Evolutionary conservation across 2,113 vertebrate genomes (phyloP).

Genomic region (Microcebus ravelobensis): DNA sequence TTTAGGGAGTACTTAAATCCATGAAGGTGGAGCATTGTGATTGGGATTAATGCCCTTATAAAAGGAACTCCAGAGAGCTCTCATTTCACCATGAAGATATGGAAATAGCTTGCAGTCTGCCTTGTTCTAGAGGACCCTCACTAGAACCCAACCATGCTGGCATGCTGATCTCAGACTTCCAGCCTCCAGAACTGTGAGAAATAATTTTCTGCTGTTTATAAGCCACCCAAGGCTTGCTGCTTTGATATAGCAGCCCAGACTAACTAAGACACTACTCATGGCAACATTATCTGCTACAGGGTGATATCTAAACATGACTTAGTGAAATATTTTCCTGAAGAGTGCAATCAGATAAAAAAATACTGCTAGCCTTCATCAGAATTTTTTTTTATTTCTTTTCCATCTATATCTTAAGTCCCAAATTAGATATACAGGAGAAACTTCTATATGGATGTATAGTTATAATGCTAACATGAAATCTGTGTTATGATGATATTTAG

Average conservation of each 20-base stretch:
- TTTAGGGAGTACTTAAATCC: neutral
- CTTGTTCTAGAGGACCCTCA: too few species aligned
- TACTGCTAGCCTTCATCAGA: neutral
- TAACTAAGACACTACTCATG: neutral
- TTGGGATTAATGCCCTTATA: neutral
- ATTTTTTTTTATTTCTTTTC: slow-evolving; percentile 28
- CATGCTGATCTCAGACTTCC: neutral
- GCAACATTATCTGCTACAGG: neutral
- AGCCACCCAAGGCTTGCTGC: neutral
- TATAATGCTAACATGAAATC: neutral
- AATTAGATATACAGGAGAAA: neutral
- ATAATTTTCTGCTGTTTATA: neutral
- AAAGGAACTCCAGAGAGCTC: neutral
- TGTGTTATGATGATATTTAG: neutral
- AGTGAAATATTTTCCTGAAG: neutral
- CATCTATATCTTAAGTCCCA: neutral
- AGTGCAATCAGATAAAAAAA: neutral
- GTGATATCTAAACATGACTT: neutral
- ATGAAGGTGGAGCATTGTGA: neutral
- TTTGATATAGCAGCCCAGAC: neutral
- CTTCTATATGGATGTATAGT: neutral
- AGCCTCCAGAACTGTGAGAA: too few species aligned
- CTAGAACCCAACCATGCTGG: neutral
- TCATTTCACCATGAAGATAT: neutral
- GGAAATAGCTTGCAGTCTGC: neutral